Evolutionary conservation across 2,797 vertebrate genomes (phyloP).

Genomic region (Luscinia megarhynchos): DNA sequence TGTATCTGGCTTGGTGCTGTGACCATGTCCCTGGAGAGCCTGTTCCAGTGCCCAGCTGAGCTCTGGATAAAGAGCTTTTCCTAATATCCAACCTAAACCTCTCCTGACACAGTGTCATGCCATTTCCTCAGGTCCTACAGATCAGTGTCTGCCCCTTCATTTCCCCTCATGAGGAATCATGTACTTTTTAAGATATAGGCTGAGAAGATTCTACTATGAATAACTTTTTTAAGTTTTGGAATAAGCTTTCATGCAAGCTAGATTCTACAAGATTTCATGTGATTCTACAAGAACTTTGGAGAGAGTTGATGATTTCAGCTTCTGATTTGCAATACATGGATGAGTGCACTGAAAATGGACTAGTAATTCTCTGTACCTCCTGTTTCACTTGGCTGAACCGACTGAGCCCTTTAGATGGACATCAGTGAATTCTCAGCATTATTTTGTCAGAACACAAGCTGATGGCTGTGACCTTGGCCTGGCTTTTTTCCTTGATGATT

Average conservation of each 20-base stretch:
- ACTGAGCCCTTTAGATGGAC: background rate
- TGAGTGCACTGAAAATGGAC: background rate
- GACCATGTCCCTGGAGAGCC: background rate
- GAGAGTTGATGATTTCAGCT: background rate
- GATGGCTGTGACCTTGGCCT: background rate
- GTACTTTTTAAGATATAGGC: background rate
- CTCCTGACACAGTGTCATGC: background rate
- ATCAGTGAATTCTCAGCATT: background rate
- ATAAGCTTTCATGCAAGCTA: background rate
- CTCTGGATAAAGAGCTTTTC: background rate
- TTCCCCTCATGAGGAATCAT: background rate
- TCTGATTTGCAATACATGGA: background rate
- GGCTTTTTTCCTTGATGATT: background rate
- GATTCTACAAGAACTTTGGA: background rate
- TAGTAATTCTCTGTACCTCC: background rate
- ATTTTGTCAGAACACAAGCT: background rate
- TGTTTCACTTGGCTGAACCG: background rate
- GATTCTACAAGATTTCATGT: background rate
- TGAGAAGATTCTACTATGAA: background rate
- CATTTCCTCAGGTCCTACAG: background rate
- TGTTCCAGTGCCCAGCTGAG: background rate
- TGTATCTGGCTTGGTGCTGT: background rate
- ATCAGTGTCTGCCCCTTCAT: background rate
- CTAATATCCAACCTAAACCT: background rate
- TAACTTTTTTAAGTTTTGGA: background rate